Evolutionary conservation across 2,888 invertebrate genomes (phyloP).

Genomic region (Sphaeridia pumilis): DNA sequence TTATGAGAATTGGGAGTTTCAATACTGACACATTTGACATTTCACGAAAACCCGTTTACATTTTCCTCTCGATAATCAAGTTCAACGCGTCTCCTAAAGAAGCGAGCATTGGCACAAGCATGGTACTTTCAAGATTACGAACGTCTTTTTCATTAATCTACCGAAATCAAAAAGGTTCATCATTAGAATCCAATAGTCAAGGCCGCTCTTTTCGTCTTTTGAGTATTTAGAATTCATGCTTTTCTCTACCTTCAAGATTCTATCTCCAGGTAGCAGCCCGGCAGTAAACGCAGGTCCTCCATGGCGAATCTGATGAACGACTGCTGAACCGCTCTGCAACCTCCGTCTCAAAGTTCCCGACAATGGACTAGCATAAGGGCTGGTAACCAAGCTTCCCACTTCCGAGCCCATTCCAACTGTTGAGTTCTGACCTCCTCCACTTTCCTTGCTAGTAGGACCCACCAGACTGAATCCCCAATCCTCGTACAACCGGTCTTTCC

Average conservation of each 20-base stretch:
- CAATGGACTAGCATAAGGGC: not conserved
- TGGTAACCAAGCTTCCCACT: not conserved
- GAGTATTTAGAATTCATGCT: not conserved
- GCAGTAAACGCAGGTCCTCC: slow-evolving; percentile 33
- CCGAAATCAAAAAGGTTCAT: slow-evolving; percentile 7
- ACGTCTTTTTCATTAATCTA: slow-evolving; percentile 34
- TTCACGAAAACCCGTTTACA: too few species aligned
- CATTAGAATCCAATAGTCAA: not conserved
- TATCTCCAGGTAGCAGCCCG: slow-evolving; percentile 29
- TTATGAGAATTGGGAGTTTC: too few species aligned
- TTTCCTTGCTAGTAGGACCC: slow-evolving; percentile 17
- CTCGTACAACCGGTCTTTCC: slow-evolving; percentile 34
- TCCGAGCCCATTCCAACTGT: not conserved
- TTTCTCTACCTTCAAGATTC: slow-evolving; percentile 26
- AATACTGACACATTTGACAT: too few species aligned
- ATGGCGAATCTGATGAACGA: slow-evolving; percentile 29
- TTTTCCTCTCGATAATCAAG: too few species aligned
- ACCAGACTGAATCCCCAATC: slow-evolving; percentile 35
- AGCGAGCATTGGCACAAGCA: slow-evolving; percentile 34
- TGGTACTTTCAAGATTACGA: slow-evolving; percentile 29
- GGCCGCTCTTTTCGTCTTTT: not conserved
- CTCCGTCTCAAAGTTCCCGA: not conserved
- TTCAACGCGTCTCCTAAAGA: slow-evolving; percentile 31
- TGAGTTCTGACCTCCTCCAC: not conserved
- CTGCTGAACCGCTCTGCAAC: slow-evolving; percentile 9